A percentile compares a stretch with the other conserved stretches of the same genome.
Conservation (phyloP, 2,888 invertebrate species). For the Catocala nupta region DNA sequence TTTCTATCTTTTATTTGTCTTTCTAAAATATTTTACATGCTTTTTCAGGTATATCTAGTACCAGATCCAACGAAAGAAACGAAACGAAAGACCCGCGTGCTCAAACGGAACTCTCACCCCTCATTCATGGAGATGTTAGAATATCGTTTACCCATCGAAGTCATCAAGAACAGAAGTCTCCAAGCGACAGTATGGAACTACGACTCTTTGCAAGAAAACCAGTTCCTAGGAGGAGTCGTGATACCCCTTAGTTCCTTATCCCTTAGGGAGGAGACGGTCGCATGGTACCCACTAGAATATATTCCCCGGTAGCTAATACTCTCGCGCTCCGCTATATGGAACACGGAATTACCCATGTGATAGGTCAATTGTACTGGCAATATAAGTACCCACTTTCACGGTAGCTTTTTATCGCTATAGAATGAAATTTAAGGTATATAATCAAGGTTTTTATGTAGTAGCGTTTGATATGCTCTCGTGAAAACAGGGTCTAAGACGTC, state of each 20-base stretch:
- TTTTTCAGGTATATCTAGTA: conserved; percentile 91
- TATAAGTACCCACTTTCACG: conserved; percentile 2
- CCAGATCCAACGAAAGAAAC: conserved; percentile 97
- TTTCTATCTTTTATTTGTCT: neutral
- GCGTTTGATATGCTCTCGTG: too few species aligned
- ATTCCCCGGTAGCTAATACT: conserved; percentile 82
- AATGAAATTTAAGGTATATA: too few species aligned
- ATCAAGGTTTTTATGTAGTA: too few species aligned
- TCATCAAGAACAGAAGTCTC: conserved; percentile 91
- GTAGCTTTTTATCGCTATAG: neutral
- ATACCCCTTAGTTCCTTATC: conserved; percentile 92
- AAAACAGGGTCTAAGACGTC: too few species aligned
- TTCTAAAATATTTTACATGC: neutral
- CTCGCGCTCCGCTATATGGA: conserved; percentile 73
- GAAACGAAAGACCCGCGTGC: conserved; percentile 98
- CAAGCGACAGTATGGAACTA: conserved; percentile 98
- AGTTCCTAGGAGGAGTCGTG: conserved; percentile 97
- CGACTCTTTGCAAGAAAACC: conserved; percentile 97
- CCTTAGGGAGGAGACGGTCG: conserved; percentile 92
- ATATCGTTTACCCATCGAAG: conserved; percentile 94
- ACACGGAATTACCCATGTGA: conserved; percentile 53
- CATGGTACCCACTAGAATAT: conserved; percentile 93
- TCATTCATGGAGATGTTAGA: conserved; percentile 99
- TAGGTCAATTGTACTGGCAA: conserved; percentile 27
- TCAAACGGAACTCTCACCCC: conserved; percentile 97